Evolutionary conservation across 2,888 invertebrate species (phyloP).

Genomic region (Perithous albicinctus): DNA sequence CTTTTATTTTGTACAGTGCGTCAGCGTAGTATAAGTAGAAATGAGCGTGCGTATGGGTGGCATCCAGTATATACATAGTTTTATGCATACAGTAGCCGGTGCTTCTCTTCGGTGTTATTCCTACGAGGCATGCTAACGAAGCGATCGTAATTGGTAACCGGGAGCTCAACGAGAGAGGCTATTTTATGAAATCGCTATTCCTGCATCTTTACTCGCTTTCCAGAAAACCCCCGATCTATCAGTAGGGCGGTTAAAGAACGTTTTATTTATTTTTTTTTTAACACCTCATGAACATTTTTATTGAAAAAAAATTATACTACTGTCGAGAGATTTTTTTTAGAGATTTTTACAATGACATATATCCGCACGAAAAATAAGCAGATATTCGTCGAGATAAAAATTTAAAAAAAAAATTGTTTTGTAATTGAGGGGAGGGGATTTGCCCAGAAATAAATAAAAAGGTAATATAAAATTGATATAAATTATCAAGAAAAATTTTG

Average conservation of each 20-base stretch:
- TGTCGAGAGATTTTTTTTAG: too few relatives aligned
- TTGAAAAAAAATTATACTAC: too few relatives aligned
- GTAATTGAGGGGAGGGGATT: too few relatives aligned
- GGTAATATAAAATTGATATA: too few relatives aligned
- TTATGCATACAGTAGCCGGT: conserved; percentile 22
- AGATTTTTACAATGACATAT: too few relatives aligned
- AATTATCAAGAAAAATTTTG: too few relatives aligned
- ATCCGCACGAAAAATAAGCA: too few relatives aligned
- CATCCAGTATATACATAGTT: background rate
- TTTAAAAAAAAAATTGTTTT: too few relatives aligned
- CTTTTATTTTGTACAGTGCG: conserved; percentile 15
- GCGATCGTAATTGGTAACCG: conserved; percentile 51
- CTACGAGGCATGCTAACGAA: conserved; percentile 54
- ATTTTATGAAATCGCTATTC: conserved; percentile 26
- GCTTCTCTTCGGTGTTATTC: conserved; percentile 35
- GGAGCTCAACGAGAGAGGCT: conserved; percentile 19
- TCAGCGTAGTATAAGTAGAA: conserved; percentile 29
- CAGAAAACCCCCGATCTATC: background rate
- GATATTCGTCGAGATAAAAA: too few relatives aligned
- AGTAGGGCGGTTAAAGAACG: too few relatives aligned
- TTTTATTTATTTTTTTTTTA: background rate
- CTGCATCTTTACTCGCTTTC: background rate
- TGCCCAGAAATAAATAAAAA: too few relatives aligned
- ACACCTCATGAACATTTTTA: too few relatives aligned
- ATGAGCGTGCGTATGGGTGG: background rate